Base-by-base conservation (phyloP, 2,888 invertebrate species). In the Seira ritae region DNA sequence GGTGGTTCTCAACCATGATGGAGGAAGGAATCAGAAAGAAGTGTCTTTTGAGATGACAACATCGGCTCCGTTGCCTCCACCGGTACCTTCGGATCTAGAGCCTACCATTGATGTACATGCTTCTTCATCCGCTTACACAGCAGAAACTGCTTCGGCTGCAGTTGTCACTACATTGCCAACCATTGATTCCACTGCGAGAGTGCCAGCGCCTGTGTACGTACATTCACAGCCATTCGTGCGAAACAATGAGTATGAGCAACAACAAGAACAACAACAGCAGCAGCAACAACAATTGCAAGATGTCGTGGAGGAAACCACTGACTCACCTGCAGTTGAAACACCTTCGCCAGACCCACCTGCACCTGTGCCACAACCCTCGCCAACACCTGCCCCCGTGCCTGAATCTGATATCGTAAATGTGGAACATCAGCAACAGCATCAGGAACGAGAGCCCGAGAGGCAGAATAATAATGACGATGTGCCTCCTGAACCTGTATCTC, bases 341-440 rank as follows among this genome's bases (percentile, higher is more conserved):
- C 42, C 74, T 6, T 77, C 62, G 23, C 55, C 79, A 10, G 23
- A 74, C n/a, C 24, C 79, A 0, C 70, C 17, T 10, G 79, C 91
- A 91, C 85, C 86, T 93, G 87, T 91, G 92, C 90, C 90, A 80
- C 90, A 91, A 31, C 90, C 92, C 4, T 92, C 92, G 80, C 92
- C 92, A 85, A 91, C 92, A 71, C 92, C 92, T 84, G 92, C 92
- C 85, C 92, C 92, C 68, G 93, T 94, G 86, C 94, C 93, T 31
- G 31, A 31, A 31, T 31, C 31, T 31, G 31, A 31, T 31, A 2
- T 31, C 31, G 31, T 4, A 4, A 31, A 31, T 31, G 31, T 31
- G 8, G 31, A 31, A 31, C 31, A 31, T 4, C 31, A 31, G 8
- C 31, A 31, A 31, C 31, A 31, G 31, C 3, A 31, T 31, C 31